Evolutionary conservation across 2,113 vertebrate species (phyloP).

Genomic region (Drymodes brunneopygia): DNA sequence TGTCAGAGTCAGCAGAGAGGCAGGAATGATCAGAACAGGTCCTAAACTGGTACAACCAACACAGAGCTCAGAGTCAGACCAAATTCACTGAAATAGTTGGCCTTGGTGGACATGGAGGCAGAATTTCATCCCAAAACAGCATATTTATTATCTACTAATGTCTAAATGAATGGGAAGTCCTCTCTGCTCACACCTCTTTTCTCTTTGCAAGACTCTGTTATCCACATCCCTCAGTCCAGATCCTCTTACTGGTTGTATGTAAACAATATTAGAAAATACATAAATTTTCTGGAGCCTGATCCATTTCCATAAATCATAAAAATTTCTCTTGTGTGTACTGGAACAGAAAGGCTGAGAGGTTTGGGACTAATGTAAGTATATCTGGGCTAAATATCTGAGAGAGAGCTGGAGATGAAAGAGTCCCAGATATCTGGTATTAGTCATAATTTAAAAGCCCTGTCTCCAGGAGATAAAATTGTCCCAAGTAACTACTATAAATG

Average conservation of each 20-base stretch:
- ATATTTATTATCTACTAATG: not conserved
- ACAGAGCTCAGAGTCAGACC: not conserved
- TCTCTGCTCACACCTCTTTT: not conserved
- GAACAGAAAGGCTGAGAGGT: not conserved
- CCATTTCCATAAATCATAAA: not conserved
- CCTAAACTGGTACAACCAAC: not conserved
- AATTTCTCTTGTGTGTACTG: not conserved
- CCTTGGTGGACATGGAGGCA: not conserved
- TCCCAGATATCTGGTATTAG: not conserved
- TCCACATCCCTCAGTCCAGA: not conserved
- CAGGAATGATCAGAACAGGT: not conserved
- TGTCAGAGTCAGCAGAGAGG: not conserved
- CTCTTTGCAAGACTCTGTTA: not conserved
- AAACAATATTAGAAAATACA: not conserved
- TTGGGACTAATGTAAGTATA: not conserved
- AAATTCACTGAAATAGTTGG: not conserved
- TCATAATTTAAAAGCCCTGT: conserved; percentile 7
- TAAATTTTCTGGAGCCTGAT: not conserved
- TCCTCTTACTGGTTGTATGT: not conserved
- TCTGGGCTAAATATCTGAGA: not conserved
- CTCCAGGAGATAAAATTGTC: conserved; percentile 15
- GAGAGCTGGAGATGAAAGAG: not conserved
- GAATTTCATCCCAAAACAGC: not conserved
- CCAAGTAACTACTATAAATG: not conserved
- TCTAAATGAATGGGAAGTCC: not conserved